Evolutionary conservation across 1,140 invertebrate species (phyloP), one percentile per base, ranked within the genome.

Genomic region (Vanessa tameamea): DNA sequence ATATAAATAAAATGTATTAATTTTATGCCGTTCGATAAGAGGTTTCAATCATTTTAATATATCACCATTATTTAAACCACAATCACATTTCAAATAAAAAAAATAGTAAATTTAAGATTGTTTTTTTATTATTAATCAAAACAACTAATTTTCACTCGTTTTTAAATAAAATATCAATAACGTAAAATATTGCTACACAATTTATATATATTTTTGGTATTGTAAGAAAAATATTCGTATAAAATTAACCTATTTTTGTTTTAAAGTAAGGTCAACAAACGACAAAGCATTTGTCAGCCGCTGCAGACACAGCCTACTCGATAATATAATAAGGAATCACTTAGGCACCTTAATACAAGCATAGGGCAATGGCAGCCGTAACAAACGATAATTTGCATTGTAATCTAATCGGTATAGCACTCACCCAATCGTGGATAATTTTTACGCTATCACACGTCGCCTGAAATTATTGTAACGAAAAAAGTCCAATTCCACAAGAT

Each of bases 351-450:
- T 80, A 87, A 85, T 85, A 82, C 73, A 82, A 76, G 77, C 79
- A 85, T 79, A 84, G 86, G 82, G 77, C 87, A 83, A 83, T 81
- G 78, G 76, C 73, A 80, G 79, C 77, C 78, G 84, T 81, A 82
- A 82, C 79, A 53, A 57, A 84, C 83, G 90, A 91, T 91, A 88
- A 92, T 89, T 92, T 90, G 86, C 88, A 92, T 91, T 85, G 86
- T 91, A 90, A 92, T 91, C 87, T 92, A 91, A 92, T 92, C 91
- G 82, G 86, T 84, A 85, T 86, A 84, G 81, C 75, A 90, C 91
- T 92, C 86, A 92, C 91, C 91, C 88, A 91, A 92, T 92, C 83
- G 89, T 91, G 91, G 87, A 91, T 90, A 85, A 89, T 87, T 91
- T 90, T 86, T 78, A 86, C 86, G 85, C 81, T 90, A 91, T 88